Conservation (phyloP, 2,888 invertebrate species). For the Hermodice carunculata region DNA sequence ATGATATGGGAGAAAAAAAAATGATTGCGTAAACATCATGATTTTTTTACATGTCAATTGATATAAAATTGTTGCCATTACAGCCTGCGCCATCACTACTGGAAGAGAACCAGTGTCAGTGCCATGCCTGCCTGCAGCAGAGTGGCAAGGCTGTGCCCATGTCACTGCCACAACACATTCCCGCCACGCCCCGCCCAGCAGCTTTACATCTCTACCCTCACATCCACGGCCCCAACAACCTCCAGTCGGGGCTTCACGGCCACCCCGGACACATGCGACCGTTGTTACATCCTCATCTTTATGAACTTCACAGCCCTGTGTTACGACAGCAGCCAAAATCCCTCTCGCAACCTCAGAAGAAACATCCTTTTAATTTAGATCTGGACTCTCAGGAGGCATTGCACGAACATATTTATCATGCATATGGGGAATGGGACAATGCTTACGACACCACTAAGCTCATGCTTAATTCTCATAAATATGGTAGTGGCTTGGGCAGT, state of each 20-base stretch:
- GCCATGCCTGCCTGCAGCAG: conserved; percentile 66
- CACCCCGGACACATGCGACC: conserved; percentile 46
- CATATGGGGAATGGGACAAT: conserved; percentile 67
- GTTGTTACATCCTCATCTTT: conserved; percentile 62
- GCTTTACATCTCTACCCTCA: conserved; percentile 66
- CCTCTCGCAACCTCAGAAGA: conserved; percentile 42
- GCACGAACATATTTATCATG: conserved; percentile 64
- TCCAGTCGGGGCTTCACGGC: conserved; percentile 32
- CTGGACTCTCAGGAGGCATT: conserved; percentile 61
- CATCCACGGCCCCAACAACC: conserved; percentile 60
- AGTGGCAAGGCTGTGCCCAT: conserved; percentile 60
- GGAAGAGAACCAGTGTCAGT: conserved; percentile 63
- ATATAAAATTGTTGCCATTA: background rate
- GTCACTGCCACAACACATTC: conserved; percentile 61
- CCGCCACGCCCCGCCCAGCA: conserved; percentile 56
- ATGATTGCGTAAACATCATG: too few relatives aligned
- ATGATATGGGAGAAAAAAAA: too few relatives aligned
- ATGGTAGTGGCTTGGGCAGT: conserved; percentile 44
- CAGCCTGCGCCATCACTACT: background rate
- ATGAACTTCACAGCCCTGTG: conserved; percentile 56
- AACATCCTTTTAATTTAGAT: conserved; percentile 54
- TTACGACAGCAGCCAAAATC: conserved; percentile 42
- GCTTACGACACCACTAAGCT: conserved; percentile 52
- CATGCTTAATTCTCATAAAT: conserved; percentile 50
- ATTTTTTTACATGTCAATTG: background rate